Evolutionary conservation across 2,888 invertebrate genomes (phyloP), one percentile per base, ranked within the genome.

Genomic region (Lamproptera curius): DNA sequence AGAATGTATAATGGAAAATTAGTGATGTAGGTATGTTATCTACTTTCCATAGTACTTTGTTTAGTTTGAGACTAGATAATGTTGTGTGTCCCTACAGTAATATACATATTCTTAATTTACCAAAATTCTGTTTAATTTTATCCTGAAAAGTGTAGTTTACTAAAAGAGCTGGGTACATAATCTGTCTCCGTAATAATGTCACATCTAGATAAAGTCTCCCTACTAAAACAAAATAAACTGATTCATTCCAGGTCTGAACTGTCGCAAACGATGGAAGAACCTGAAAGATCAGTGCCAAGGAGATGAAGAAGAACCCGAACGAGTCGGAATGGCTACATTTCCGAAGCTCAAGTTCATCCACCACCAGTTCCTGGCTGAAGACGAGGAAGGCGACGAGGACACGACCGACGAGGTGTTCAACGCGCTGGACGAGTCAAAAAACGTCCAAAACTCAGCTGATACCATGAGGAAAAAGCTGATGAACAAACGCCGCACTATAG

Each of bases 181-280:
- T n/a, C n/a, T n/a, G n/a, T n/a, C n/a, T n/a, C n/a, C n/a, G n/a
- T n/a, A n/a, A n/a, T n/a, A n/a, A n/a, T n/a, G n/a, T n/a, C n/a
- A n/a, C n/a, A n/a, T n/a, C n/a, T n/a, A n/a, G n/a, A n/a, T n/a
- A n/a, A n/a, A n/a, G n/a, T n/a, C n/a, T n/a, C n/a, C n/a, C n/a
- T n/a, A n/a, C n/a, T n/a, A n/a, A n/a, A n/a, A n/a, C n/a, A n/a
- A n/a, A n/a, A n/a, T n/a, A n/a, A n/a, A n/a, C n/a, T n/a, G n/a
- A n/a, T n/a, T n/a, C n/a, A n/a, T 50, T 80, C 23, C 75, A 87
- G 86, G 78, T 57, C 56, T 84, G 10, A 83, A 84, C 59, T 87
- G 86, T 64, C 69, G 87, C 52, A 87, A 85, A 50, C 72, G 77
- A 76, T 88, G 88, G 88, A 88, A 88, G 64, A 87, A 87, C 50